Evolutionary conservation across 1,140 invertebrate genomes (phyloP), one percentile per base, ranked within the genome.

Genomic region (Lethrus apterus): DNA sequence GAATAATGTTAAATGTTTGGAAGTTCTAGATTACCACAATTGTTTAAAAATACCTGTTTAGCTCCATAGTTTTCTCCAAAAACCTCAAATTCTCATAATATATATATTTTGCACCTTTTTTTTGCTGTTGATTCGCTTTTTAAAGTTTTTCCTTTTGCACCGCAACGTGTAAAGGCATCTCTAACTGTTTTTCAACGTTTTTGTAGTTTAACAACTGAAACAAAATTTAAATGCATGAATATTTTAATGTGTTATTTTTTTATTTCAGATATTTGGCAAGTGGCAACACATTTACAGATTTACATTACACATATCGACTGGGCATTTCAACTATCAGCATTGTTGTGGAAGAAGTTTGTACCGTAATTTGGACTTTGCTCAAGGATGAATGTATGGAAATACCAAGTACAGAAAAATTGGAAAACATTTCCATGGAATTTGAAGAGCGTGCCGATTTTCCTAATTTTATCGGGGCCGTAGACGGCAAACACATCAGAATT

Each of bases 401-500:
- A 46, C 48, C 46, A 15, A 46, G 24, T 26, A 46, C 15, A 47
- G 38, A 50, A 38, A 51, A 20, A 15, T 59, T 43, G 44, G 23
- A 31, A 34, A 24, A 13, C 41, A 49, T 44, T 15, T 2, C 42
- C 9, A 11, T 38, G 19, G 42, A 35, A 29, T 51, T 46, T 40
- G 44, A 24, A 24, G 15, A 31, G 4, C 4, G 4, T 5, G 40
- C 40, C 38, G 58, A 66, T 58, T 61, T 67, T 34, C 62, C 65
- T 10, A 58, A 67, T 46, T 66, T 59, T 46, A 36, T 66, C 3
- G 62, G 57, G 20, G 57, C 63, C 11, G 41, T 65, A 8, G 64
- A 64, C 42, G 68, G 68, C 14, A 71, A 70, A 41, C 68, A 70
- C 44, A 51, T 70, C 24, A 44, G 58, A 48, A 59, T 70, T 21